phyloP scores from a whole-genome alignment of 2,113 vertebrate species.

The Symphodus melops region DNA sequence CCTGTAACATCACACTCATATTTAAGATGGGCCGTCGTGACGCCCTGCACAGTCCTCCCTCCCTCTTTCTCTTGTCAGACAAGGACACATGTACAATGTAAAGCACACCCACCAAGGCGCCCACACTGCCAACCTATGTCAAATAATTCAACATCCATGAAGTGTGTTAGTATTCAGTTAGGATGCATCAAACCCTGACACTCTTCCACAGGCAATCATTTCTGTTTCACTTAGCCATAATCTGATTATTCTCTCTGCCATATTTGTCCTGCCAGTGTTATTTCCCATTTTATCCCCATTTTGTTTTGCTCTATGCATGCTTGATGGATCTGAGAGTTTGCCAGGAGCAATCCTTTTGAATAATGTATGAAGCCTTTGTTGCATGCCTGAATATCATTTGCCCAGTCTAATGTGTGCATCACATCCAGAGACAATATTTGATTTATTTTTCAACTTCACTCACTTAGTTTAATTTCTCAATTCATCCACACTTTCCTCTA shows the following conservation, averaged over 20 bases:
- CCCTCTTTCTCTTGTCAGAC: conserved; percentile 8
- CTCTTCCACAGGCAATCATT: conserved; percentile 67
- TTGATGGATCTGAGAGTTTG: conserved; percentile 76
- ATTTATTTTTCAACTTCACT: conserved; percentile 74
- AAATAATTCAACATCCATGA: conserved; percentile 65
- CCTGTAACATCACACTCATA: no score
- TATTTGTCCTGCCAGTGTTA: conserved; percentile 76
- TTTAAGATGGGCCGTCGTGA: no score
- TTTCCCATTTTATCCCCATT: conserved; percentile 73
- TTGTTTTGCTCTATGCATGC: conserved; percentile 71
- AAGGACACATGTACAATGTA: conserved; percentile 6
- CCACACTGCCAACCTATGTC: conserved; percentile 55
- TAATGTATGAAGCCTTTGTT: conserved; percentile 81
- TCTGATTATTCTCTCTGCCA: conserved; percentile 76
- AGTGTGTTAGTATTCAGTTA: conserved; percentile 63
- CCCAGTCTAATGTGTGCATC: conserved; percentile 72
- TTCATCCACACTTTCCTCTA: conserved; percentile 60
- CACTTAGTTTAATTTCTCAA: conserved; percentile 74
- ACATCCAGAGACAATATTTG: conserved; percentile 79
- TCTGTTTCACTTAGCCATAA: conserved; percentile 75
- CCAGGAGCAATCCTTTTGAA: conserved; percentile 80
- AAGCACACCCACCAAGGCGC: conserved; percentile 9
- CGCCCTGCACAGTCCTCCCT: background rate
- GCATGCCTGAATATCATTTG: conserved; percentile 77
- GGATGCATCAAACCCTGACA: conserved; percentile 64